These are phyloP conservation scores for Galaxea fascicularis DNA, from an alignment of 92 coral and sea anemone species.

Conservation along the genomic window DNA sequence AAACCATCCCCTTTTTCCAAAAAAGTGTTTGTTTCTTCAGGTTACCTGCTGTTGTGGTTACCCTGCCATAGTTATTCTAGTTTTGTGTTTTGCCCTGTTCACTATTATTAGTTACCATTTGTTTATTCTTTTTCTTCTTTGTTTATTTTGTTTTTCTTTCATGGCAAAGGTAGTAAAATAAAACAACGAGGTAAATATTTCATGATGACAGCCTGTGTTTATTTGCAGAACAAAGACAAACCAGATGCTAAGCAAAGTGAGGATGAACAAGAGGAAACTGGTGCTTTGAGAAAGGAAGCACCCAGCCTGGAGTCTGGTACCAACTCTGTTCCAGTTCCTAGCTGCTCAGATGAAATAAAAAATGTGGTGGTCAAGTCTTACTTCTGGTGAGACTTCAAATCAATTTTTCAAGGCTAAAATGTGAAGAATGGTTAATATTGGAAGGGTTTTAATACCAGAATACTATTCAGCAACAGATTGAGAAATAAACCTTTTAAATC, in stretches of 20 bases:
- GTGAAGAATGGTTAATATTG: not conserved
- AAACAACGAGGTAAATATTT: not conserved
- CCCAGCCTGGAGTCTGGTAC: constrained; percentile 44
- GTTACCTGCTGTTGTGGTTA: no score
- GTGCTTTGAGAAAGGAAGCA: not conserved
- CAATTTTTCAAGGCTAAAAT: no score
- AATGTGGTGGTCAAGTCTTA: constrained; percentile 83
- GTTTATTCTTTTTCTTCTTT: no score
- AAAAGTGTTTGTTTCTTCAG: no score
- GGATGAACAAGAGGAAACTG: constrained; percentile 19
- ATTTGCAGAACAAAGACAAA: constrained; percentile 3
- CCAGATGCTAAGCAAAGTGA: not conserved
- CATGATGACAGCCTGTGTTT: not conserved
- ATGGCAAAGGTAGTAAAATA: no score
- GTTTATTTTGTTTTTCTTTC: no score
- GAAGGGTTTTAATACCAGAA: not conserved
- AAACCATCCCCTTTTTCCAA: no score
- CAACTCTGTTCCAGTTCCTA: constrained; percentile 63
- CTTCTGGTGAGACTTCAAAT: constrained; percentile 51
- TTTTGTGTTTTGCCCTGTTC: no score
- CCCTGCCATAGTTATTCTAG: no score
- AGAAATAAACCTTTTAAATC: no score
- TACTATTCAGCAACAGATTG: not conserved
- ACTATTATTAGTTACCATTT: no score
- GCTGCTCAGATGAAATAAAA: constrained; percentile 50